These are phyloP conservation scores for Cassiopea xamachana DNA, from an alignment of 30 jellyfish, hydroid and myxozoan genomes.

Conservation along the genomic window DNA sequence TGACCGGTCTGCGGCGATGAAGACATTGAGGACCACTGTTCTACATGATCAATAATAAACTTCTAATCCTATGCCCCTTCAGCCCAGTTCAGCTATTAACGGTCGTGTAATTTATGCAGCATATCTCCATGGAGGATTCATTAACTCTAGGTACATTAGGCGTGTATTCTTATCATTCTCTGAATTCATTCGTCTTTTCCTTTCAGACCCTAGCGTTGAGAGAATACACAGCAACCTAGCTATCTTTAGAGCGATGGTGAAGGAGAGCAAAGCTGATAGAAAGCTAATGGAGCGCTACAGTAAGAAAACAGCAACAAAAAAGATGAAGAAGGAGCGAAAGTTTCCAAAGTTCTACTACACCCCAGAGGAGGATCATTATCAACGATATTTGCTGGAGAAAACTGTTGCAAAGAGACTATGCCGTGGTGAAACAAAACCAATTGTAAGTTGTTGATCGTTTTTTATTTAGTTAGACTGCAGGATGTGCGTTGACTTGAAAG, in stretches of 20 bases:
- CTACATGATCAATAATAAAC: too few species aligned
- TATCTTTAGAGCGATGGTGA: slow-evolving; percentile 4
- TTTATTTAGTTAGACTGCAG: neutral
- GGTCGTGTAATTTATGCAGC: too few species aligned
- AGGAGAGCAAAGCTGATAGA: slow-evolving; percentile 23
- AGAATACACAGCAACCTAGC: slow-evolving; percentile 32
- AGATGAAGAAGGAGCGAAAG: neutral
- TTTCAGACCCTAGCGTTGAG: slow-evolving; percentile 52
- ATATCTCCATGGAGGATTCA: neutral
- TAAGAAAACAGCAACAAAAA: neutral
- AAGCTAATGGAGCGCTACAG: slow-evolving; percentile 9
- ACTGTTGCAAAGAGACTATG: slow-evolving; percentile 75
- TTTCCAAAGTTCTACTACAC: slow-evolving; percentile 77
- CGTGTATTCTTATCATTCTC: neutral
- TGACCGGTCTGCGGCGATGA: too few species aligned
- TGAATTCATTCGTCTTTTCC: neutral
- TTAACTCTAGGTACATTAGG: neutral
- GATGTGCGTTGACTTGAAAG: too few species aligned
- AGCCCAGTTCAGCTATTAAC: too few species aligned
- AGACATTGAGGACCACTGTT: too few species aligned
- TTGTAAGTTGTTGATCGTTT: slow-evolving; percentile 57
- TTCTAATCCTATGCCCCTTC: too few species aligned
- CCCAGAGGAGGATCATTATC: slow-evolving; percentile 67
- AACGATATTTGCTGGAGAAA: slow-evolving; percentile 73
- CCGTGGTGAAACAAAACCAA: slow-evolving; percentile 90